A percentile compares a stretch with the other conserved stretches of the same genome.
These are phyloP conservation scores for Barbus barbus DNA, from an alignment of 2,113 vertebrate species.

Conservation along the genomic window DNA sequence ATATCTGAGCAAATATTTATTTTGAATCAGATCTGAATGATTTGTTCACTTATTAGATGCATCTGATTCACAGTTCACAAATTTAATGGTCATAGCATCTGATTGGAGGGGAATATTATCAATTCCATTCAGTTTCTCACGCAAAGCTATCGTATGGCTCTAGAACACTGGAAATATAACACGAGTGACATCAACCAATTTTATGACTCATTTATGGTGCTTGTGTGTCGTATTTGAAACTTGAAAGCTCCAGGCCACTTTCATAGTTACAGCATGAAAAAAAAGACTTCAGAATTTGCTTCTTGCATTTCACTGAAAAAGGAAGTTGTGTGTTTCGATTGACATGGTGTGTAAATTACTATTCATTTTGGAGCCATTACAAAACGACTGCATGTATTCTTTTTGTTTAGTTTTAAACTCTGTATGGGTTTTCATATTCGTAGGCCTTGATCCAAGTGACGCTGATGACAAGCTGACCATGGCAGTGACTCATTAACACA, in stretches of 20 bases:
- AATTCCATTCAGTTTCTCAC: neutral
- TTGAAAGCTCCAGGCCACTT: neutral
- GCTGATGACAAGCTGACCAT: neutral
- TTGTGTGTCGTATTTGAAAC: neutral
- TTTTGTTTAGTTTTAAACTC: neutral
- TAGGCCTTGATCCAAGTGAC: neutral
- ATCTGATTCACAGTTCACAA: neutral
- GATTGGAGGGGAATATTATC: neutral
- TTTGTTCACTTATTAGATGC: neutral
- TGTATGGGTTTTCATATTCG: neutral
- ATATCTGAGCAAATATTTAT: neutral
- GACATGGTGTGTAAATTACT: conserved; percentile 3
- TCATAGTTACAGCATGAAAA: neutral
- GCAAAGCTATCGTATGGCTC: neutral
- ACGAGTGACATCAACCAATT: neutral
- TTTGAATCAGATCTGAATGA: neutral
- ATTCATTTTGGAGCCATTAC: neutral
- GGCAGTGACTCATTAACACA: neutral
- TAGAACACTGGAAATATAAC: neutral
- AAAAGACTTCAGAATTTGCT: neutral
- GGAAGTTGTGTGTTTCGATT: neutral
- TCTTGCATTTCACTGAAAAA: neutral
- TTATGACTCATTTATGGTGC: neutral
- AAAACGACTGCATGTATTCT: neutral
- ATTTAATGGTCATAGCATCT: neutral